Base-by-base conservation (phyloP, 2,888 invertebrate species). In the Biston stratarius region DNA sequence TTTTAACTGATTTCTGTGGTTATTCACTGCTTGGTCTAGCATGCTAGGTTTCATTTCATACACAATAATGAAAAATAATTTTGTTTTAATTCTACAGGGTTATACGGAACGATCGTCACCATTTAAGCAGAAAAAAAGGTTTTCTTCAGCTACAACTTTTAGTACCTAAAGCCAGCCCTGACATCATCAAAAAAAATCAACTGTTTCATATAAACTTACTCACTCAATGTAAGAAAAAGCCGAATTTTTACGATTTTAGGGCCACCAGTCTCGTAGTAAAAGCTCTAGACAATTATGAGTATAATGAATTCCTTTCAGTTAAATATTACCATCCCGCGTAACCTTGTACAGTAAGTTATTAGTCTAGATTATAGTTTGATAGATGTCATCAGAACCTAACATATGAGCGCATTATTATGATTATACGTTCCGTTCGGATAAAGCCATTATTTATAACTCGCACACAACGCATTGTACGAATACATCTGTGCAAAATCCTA, bases 401-500 rank as follows among this genome's bases (percentile, higher is more conserved):
- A 48, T 62, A 67, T 55, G 53, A 53, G 62, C 45, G 55, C 38
- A 63, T 65, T 64, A 40, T 33, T 34, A 49, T 65, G 67, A 70
- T 69, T 59, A 69, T 55, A 69, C 11, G 66, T 36, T 53, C 42
- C 64, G 10, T 51, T 52, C 36, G 67, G 66, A 75, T 75, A 70
- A 71, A 75, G 74, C 69, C 70, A 74, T 75, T 71, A 57, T 64
- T 71, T 67, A 64, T 24, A 66, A 57, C 44, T 65, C 67, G 67
- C 69, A 69, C 68, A 67, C 71, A 64, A 61, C 67, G 65, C 64
- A 67, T 64, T 64, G 52, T 69, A 47, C 12, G 36, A 24, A 38
- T 6, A 38, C 61, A 64, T 60, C 61, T 72, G 45, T 64, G 57
- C 53, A 58, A 66, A 59, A 51, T n/a, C 45, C 24, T 63, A 51